These are phyloP conservation scores for Gerris lacustris DNA, from an alignment of 2,888 invertebrate species.

Conservation along the genomic window DNA sequence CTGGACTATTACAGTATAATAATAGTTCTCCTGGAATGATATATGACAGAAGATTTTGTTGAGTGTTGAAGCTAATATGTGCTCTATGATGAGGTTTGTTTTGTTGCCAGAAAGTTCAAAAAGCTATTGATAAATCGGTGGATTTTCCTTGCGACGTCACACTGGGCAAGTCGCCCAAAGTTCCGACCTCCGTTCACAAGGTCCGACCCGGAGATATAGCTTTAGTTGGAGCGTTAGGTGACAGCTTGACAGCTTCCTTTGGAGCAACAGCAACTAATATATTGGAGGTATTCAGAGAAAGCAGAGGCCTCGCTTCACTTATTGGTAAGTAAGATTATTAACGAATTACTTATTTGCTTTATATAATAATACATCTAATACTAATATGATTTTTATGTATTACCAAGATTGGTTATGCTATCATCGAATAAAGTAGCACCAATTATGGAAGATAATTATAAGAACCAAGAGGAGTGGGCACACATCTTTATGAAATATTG, in stretches of 20 bases:
- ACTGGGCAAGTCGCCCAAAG: conserved; percentile 33
- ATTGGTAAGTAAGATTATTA: conserved; percentile 34
- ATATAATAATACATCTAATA: no score
- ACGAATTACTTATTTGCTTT: background rate
- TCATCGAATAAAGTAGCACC: no score
- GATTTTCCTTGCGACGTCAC: conserved; percentile 37
- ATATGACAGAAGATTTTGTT: no score
- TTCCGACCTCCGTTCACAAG: conserved; percentile 45
- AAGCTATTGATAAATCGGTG: conserved; percentile 1
- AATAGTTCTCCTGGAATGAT: no score
- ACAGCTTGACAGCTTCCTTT: conserved; percentile 47
- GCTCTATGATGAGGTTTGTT: no score
- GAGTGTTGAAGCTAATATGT: no score
- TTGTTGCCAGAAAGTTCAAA: conserved; percentile 18
- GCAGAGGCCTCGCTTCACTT: conserved; percentile 41
- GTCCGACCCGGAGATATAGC: conserved; percentile 51
- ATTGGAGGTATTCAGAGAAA: conserved; percentile 39
- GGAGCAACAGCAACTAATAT: conserved; percentile 42
- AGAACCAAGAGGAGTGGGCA: no score
- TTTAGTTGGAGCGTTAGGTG: conserved; percentile 47
- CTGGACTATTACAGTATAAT: no score
- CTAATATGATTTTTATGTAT: no score
- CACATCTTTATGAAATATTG: no score
- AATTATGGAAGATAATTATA: no score
- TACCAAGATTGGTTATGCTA: no score